These are phyloP conservation scores for Agriopis leucophaearia DNA, from an alignment of 2,888 invertebrate genomes.

Conservation along the genomic window DNA sequence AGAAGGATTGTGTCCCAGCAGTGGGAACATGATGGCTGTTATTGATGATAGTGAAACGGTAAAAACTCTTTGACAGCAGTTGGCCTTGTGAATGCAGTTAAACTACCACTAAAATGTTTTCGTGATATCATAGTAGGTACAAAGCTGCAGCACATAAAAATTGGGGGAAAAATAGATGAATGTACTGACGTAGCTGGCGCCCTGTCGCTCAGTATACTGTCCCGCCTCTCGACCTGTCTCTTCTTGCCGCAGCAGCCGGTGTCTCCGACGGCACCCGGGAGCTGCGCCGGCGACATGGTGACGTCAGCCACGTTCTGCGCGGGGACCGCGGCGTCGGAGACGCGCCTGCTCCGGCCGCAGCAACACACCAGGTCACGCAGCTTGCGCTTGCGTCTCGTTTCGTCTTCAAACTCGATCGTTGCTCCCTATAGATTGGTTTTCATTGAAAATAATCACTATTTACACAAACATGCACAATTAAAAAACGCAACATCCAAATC, in stretches of 20 bases:
- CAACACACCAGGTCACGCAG: conserved; percentile 80
- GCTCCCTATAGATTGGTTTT: conserved; percentile 31
- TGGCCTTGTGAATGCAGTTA: too few species aligned
- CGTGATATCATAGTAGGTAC: too few species aligned
- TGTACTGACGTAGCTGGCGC: conserved; percentile 70
- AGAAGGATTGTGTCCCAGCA: too few species aligned
- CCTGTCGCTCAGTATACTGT: conserved; percentile 84
- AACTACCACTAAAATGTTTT: too few species aligned
- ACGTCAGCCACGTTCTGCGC: conserved; percentile 47
- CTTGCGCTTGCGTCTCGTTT: conserved; percentile 78
- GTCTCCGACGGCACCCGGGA: conserved; percentile 63
- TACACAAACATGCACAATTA: too few species aligned
- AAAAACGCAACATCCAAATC: too few species aligned
- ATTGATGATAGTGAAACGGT: too few species aligned
- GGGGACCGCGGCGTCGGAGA: conserved; percentile 58
- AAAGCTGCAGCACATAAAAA: too few species aligned
- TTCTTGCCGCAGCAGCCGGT: conserved; percentile 77
- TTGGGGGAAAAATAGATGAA: background rate
- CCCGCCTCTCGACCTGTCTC: conserved; percentile 78
- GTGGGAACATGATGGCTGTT: too few species aligned
- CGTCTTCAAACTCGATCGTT: conserved; percentile 75
- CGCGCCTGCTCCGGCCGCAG: conserved; percentile 65
- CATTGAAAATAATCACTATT: background rate
- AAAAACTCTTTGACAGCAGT: too few species aligned
- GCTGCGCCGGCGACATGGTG: conserved; percentile 47